A percentile compares a stretch with the other conserved stretches of the same genome.
These are phyloP conservation scores for Pycnomerus fuliginosus DNA, from an alignment of 2,888 invertebrate species.

Conservation along the genomic window DNA sequence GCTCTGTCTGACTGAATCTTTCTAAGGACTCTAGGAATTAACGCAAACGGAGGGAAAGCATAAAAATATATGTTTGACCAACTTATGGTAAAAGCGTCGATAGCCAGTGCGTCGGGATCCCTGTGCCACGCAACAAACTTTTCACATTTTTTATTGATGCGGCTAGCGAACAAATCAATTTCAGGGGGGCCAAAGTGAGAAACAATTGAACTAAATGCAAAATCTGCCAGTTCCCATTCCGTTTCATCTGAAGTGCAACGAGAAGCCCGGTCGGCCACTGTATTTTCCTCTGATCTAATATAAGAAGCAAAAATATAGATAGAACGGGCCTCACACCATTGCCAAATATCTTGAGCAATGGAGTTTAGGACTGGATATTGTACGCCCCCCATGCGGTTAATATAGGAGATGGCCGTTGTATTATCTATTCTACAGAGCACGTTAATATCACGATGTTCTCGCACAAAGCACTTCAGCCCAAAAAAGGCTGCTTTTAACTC, in stretches of 20 bases:
- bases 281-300: too few relatives aligned
- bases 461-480: too few relatives aligned
- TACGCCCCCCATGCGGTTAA: too few relatives aligned
- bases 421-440: too few relatives aligned
- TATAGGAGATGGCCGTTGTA: too few relatives aligned
- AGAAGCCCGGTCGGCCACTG: constrained; percentile 5
- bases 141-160: not conserved
- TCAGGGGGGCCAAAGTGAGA: constrained; percentile 1
- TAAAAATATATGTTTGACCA: not conserved
- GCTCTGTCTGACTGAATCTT: constrained; percentile 1
- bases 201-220: constrained; percentile 4
- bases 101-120: not conserved
- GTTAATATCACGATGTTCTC: too few relatives aligned
- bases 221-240: constrained; percentile 14
- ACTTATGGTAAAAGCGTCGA: not conserved
- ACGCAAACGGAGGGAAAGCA: constrained; percentile 1
- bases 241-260: constrained; percentile 9
- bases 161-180: constrained; percentile 10
- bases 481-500: too few relatives aligned
- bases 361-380: too few relatives aligned
- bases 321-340: too few relatives aligned
- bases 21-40: not conserved
- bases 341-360: too few relatives aligned
- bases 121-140: not conserved
- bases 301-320: too few relatives aligned